Base-by-base conservation (phyloP, 2,113 vertebrate species). In the Marmota monax region DNA sequence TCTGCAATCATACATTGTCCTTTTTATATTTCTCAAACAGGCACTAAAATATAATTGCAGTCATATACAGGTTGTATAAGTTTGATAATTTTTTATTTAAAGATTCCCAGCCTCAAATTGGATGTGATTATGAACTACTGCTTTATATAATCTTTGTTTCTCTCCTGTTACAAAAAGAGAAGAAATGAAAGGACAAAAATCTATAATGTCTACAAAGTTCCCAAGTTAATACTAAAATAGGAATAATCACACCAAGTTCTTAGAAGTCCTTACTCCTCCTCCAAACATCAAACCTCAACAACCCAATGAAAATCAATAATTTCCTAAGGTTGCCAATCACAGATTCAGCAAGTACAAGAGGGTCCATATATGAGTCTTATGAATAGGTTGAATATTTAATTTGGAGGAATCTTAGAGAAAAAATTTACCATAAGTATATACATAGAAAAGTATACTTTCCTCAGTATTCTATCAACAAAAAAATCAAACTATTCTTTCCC, bases 61-160 rank as follows among this genome's bases (percentile, higher is more conserved):
- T 53, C 2, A 0, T 42, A 53, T 37, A 51, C 29, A 37, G 22
- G 16, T 34, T 72, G 11, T 69, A 8, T 6, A n/a, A 63, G 25
- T 82, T 79, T 37, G 20, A 58, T 48, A 16, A n/a, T 34, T 76
- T 84, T 91, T 89, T 53, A 45, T 90, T 86, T 78, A 51, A 90
- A 74, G 58, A 83, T 67, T 92, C 82, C 56, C 17, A 69, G 34
- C 6, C 29, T 97, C 32, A 17, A 67, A 48, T 7, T 77, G n/a
- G 72, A 74, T 94, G 20, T 3, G 27, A 48, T 70, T 69, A 83
- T 32, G n/a, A 78, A 39, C 18, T 42, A 17, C 23, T 73, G 42
- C 9, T 73, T 65, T 14, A 73, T 32, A 69, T 74, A 48, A 65
- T 37, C 65, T 88, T 83, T 90, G 25, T 34, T 76, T 92, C 53